These are phyloP conservation scores for Syngnathus floridae DNA, from an alignment of 2,113 vertebrate species.

Conservation along the genomic window DNA sequence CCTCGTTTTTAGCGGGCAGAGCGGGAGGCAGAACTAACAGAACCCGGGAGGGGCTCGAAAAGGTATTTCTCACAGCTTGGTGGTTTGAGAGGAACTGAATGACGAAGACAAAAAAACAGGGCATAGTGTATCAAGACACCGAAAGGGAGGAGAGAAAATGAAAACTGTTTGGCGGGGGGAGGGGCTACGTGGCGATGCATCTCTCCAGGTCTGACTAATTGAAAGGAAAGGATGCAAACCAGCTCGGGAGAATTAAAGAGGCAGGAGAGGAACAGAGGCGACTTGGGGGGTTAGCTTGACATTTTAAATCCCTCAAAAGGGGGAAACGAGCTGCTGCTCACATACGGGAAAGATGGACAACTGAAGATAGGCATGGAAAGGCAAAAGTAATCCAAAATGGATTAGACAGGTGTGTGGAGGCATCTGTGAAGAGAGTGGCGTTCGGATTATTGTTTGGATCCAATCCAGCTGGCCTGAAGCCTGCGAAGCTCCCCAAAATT, in stretches of 20 bases:
- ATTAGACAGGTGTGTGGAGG: slow-evolving; percentile 59
- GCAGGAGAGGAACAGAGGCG: slow-evolving; percentile 19
- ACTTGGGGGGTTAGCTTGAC: slow-evolving; percentile 14
- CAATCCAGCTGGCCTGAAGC: slow-evolving; percentile 50
- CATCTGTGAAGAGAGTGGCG: slow-evolving; percentile 46
- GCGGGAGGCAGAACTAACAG: slow-evolving; percentile 33
- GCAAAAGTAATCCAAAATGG: slow-evolving; percentile 57
- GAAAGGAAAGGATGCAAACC: slow-evolving; percentile 68
- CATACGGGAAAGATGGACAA: slow-evolving; percentile 63
- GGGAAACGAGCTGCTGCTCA: slow-evolving; percentile 39
- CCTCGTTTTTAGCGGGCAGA: slow-evolving; percentile 27
- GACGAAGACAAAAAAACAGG: slow-evolving; percentile 37
- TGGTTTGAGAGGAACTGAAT: slow-evolving; percentile 30
- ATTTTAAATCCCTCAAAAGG: slow-evolving; percentile 55
- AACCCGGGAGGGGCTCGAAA: slow-evolving; percentile 34
- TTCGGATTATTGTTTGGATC: slow-evolving; percentile 54
- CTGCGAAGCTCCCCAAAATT: slow-evolving; percentile 24
- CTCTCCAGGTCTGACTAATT: slow-evolving; percentile 70
- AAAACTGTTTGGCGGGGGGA: slow-evolving; percentile 45
- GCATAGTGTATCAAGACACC: slow-evolving; percentile 39
- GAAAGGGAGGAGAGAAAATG: slow-evolving; percentile 48
- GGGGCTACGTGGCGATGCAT: slow-evolving; percentile 54
- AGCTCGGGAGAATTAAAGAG: slow-evolving; percentile 37
- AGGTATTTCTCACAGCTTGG: slow-evolving; percentile 39
- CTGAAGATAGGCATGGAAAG: slow-evolving; percentile 61